Conservation (phyloP, 2,113 vertebrate species). For the Stomatorhinus ivindoensis region DNA sequence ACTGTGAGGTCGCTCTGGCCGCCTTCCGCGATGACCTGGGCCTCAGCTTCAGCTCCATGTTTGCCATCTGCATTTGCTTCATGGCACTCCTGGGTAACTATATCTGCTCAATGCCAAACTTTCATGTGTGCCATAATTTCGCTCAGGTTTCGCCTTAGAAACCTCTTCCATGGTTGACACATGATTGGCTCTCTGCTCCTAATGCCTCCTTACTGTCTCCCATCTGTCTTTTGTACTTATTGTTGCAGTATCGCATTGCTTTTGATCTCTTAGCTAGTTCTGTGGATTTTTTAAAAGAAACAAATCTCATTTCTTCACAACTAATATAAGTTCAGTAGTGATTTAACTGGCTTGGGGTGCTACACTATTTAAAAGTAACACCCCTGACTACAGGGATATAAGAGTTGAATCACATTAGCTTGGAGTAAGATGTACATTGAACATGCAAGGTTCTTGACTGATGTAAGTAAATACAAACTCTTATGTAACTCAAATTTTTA, state of each 20-base stretch:
- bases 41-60: slow-evolving; percentile 78
- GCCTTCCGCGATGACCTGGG: slow-evolving; percentile 71
- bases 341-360: background rate
- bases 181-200: background rate
- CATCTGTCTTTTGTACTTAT: slow-evolving; percentile 15
- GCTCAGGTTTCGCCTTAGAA: background rate
- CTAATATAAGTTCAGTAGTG: background rate
- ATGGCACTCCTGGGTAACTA: slow-evolving; percentile 74
- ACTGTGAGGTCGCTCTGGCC: slow-evolving; percentile 69
- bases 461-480: background rate
- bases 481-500: background rate
- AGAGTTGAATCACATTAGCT: background rate
- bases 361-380: background rate
- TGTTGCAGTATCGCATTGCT: background rate
- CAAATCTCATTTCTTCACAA: background rate
- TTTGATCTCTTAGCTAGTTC: background rate
- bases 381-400: background rate
- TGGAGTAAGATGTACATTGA: background rate
- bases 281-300: background rate
- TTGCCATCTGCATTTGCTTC: slow-evolving; percentile 81
- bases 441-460: background rate
- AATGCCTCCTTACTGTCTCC: background rate
- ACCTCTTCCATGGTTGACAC: background rate
- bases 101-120: slow-evolving; percentile 47
- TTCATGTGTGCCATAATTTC: slow-evolving; percentile 44